phyloP scores from a whole-genome alignment of 2,888 invertebrate species.

The Epinotia brunnichana region DNA sequence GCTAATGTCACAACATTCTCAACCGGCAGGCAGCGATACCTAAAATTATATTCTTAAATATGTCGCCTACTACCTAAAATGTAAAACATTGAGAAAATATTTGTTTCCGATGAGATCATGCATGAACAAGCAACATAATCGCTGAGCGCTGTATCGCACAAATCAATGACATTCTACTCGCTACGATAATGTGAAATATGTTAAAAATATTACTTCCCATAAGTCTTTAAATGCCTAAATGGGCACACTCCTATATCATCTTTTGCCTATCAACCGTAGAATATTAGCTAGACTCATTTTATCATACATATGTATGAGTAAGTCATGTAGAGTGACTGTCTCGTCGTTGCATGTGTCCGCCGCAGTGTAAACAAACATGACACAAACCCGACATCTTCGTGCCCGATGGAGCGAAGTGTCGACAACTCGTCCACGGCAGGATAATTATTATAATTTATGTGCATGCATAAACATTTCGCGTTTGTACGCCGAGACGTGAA shows the following conservation, averaged over 20 bases:
- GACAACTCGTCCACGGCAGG: conserved; percentile 29
- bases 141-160: conserved; percentile 16
- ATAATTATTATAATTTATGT: conserved; percentile 41
- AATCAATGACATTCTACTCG: conserved; percentile 6
- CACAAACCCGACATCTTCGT: conserved; percentile 11
- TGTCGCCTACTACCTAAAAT: conserved; percentile 8
- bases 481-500: conserved; percentile 26
- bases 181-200: conserved; percentile 9
- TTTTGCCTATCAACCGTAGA: conserved; percentile 7
- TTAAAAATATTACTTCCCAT: conserved; percentile 4
- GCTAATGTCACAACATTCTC: conserved; percentile 11
- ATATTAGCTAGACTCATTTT: conserved; percentile 3
- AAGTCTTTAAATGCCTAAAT: not conserved
- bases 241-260: not conserved
- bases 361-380: conserved; percentile 36
- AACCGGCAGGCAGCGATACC: not conserved
- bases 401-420: conserved; percentile 8
- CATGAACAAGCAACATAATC: conserved; percentile 22
- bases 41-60: conserved; percentile 5
- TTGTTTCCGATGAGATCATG: conserved; percentile 41
- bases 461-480: conserved; percentile 33
- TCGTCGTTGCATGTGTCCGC: conserved; percentile 11
- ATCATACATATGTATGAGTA: not conserved
- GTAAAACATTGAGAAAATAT: conserved; percentile 32
- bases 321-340: conserved; percentile 11